Conservation (phyloP, 2,113 vertebrate genomes). For the Toxostoma redivivum region DNA sequence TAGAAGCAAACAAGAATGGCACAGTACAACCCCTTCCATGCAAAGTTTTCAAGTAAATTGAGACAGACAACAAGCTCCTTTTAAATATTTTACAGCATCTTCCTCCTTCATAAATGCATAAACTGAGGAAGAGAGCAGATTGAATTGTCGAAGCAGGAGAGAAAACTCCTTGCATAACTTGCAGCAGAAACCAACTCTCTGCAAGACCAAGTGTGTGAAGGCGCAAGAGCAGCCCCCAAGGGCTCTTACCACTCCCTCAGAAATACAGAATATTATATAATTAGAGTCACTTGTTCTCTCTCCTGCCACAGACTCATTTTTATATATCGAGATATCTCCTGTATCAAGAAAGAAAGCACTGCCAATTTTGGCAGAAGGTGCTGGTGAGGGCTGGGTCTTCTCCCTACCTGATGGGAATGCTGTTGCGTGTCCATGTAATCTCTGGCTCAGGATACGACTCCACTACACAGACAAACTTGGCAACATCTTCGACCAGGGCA, state of each 20-base stretch:
- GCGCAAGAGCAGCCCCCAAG: accelerated
- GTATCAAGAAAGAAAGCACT: not conserved
- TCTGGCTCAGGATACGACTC: conserved; percentile 87
- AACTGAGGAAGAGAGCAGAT: not conserved
- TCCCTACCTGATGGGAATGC: conserved; percentile 89
- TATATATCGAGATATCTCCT: not conserved
- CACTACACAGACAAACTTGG: conserved; percentile 94
- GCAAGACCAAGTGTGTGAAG: not conserved
- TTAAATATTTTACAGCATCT: not conserved
- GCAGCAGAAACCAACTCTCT: not conserved
- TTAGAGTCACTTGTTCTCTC: not conserved
- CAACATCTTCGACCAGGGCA: conserved; percentile 85
- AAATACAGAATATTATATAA: not conserved
- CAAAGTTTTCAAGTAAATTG: not conserved
- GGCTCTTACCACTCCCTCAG: not conserved
- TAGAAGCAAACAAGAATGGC: not conserved
- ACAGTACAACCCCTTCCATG: not conserved
- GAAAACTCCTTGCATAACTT: not conserved
- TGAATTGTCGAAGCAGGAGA: not conserved
- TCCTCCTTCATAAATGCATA: not conserved
- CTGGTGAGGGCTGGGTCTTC: not conserved
- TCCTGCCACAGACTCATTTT: not conserved
- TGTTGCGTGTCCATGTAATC: conserved; percentile 93
- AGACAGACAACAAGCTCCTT: not conserved
- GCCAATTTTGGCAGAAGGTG: not conserved